phyloP scores from a whole-genome alignment of 1,140 invertebrate species.

The Drosophila sp. region DNA sequence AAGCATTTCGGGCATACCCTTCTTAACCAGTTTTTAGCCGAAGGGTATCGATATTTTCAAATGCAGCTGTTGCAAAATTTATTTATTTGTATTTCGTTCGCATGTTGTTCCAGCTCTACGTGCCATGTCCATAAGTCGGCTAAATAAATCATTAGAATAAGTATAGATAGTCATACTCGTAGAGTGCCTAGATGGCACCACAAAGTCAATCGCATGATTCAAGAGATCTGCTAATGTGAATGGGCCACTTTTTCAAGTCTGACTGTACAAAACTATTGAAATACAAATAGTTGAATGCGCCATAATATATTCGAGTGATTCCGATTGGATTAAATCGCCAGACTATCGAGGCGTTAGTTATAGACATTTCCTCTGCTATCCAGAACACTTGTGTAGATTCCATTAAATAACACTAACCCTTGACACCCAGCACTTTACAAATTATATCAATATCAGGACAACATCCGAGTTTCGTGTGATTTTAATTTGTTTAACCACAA shows the following conservation, averaged over 20 bases:
- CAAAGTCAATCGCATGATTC: slow-evolving; percentile 19
- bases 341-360: no score
- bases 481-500: slow-evolving; percentile 24
- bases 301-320: no score
- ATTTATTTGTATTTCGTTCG: slow-evolving; percentile 75
- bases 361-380: not conserved
- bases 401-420: not conserved
- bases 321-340: no score
- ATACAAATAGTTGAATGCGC: not conserved
- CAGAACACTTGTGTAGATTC: no score
- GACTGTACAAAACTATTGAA: not conserved
- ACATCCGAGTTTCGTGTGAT: not conserved
- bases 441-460: slow-evolving; percentile 3
- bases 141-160: slow-evolving; percentile 47
- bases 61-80: slow-evolving; percentile 79
- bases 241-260: slow-evolving; percentile 1
- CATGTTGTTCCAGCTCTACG: slow-evolving; percentile 64
- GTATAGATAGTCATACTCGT: slow-evolving; percentile 19
- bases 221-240: slow-evolving; percentile 8
- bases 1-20: slow-evolving; percentile 13
- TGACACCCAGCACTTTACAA: not conserved
- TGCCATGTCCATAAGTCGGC: slow-evolving; percentile 70
- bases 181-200: slow-evolving; percentile 7
- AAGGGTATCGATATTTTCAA: slow-evolving; percentile 63
- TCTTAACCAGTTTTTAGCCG: not conserved